phyloP scores from a whole-genome alignment of 1,140 invertebrate species.

The Penaeus indicus region DNA sequence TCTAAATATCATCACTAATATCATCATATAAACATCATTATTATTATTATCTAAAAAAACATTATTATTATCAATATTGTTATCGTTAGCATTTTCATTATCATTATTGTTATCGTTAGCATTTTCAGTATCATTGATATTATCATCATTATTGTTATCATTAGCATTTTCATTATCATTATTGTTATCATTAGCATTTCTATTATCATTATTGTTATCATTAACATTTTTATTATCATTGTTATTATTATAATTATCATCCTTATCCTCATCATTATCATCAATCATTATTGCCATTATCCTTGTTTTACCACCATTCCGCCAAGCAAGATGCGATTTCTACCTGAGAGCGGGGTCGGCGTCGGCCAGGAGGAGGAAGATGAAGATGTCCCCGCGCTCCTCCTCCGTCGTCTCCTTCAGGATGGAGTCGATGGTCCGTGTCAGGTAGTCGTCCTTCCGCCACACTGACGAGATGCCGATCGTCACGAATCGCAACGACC shows the following conservation, averaged over 20 bases:
- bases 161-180: too few relatives aligned
- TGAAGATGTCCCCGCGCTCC: slow-evolving; percentile 56
- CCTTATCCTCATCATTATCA: not conserved
- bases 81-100: not conserved
- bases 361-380: slow-evolving; percentile 64
- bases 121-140: too few relatives aligned
- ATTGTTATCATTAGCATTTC: not conserved
- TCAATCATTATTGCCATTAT: not conserved
- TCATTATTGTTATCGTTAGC: too few relatives aligned
- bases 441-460: slow-evolving; percentile 63
- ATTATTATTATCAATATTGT: too few relatives aligned
- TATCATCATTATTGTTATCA: too few relatives aligned
- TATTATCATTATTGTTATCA: not conserved
- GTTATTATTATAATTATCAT: not conserved
- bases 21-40: too few relatives aligned
- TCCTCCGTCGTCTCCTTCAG: slow-evolving; percentile 60
- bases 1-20: too few relatives aligned
- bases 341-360: slow-evolving; percentile 59
- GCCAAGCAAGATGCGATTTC: not conserved
- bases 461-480: slow-evolving; percentile 66
- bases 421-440: slow-evolving; percentile 63
- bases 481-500: slow-evolving; percentile 52
- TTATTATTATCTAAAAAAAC: too few relatives aligned
- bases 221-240: not conserved
- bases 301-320: too few relatives aligned